A percentile compares a stretch with the other conserved stretches of the same genome.
These are phyloP conservation scores for Halisarca cf. caerulea DNA, from an alignment of 37 sponge, comb jelly and placozoan genomes.

Conservation along the genomic window DNA sequence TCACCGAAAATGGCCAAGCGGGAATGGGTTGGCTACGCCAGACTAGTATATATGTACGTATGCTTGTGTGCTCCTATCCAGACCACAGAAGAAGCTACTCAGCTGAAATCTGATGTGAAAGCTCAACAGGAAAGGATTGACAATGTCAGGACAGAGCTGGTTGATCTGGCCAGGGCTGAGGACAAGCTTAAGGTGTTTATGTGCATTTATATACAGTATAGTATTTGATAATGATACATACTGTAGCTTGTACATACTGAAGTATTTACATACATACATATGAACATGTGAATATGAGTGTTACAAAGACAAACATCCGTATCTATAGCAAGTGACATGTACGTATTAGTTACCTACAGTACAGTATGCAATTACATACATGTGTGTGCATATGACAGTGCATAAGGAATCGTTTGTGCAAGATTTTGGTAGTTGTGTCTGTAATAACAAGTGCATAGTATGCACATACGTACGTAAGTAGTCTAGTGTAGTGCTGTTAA, in stretches of 20 bases:
- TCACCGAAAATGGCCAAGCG: too few relatives aligned
- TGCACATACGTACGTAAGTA: slow-evolving; percentile 9
- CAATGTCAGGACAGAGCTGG: background rate
- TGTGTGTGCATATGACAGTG: too few relatives aligned
- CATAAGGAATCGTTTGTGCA: too few relatives aligned
- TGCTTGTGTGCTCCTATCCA: background rate
- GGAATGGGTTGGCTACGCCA: background rate
- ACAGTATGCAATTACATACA: too few relatives aligned
- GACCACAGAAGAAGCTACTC: background rate
- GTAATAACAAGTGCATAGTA: too few relatives aligned
- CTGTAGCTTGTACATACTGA: background rate
- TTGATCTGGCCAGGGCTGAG: background rate
- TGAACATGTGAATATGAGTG: too few relatives aligned
- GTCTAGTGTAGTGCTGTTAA: background rate
- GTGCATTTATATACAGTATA: background rate
- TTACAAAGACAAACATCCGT: too few relatives aligned
- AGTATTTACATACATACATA: background rate
- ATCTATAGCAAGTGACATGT: too few relatives aligned
- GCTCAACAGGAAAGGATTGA: background rate
- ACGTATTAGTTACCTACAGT: too few relatives aligned
- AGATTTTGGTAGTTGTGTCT: too few relatives aligned
- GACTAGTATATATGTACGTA: background rate
- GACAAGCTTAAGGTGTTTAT: slow-evolving; percentile 1
- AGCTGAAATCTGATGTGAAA: background rate
- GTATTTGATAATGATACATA: background rate